Evolutionary conservation across 2,888 invertebrate species (phyloP), one percentile per base, ranked within the genome.

Genomic region (Acanthosepion esculentum): DNA sequence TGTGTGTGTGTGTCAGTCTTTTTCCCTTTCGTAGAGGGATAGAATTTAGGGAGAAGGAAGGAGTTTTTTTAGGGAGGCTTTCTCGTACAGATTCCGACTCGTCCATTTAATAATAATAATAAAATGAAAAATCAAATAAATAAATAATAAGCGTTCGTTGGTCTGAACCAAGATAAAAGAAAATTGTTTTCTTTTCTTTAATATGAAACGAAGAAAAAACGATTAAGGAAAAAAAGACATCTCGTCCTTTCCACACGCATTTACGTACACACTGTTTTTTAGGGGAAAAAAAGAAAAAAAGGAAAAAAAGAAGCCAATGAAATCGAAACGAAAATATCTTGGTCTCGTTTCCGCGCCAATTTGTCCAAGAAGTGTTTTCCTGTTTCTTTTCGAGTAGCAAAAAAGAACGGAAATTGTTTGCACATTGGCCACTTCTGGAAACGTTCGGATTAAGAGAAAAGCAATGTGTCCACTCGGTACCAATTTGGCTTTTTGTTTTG

Each of bases 311-410:
- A n/a, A n/a, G n/a, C n/a, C 33, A 78, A n/a, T 59, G 59, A 20
- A 59, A 59, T 59, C 59, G 59, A 59, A 59, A 59, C 59, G 59
- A 78, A 78, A 78, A 78, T 78, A 78, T n/a, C n/a, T 78, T 78
- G 15, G 78, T 78, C 18, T 78, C n/a, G 78, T 78, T 78, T 78
- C 78, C n/a, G 78, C n/a, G 78, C 78, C 78, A 78, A 78, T 78
- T 78, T 78, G 78, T 78, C 78, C 78, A n/a, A n/a, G 15, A 78
- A 78, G 78, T n/a, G n/a, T 78, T 78, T 78, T 78, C n/a, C 78
- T n/a, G 78, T n/a, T 78, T 78, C 78, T 78, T 78, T 78, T 78
- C 78, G n/a, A 78, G 78, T 78, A n/a, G n/a, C n/a, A n/a, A 78
- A 78, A 78, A 78, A 78, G 78, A 78, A 78, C 78, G 78, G 78